Conservation (phyloP, 2,113 vertebrate species). For the Tamias sibiricus region DNA sequence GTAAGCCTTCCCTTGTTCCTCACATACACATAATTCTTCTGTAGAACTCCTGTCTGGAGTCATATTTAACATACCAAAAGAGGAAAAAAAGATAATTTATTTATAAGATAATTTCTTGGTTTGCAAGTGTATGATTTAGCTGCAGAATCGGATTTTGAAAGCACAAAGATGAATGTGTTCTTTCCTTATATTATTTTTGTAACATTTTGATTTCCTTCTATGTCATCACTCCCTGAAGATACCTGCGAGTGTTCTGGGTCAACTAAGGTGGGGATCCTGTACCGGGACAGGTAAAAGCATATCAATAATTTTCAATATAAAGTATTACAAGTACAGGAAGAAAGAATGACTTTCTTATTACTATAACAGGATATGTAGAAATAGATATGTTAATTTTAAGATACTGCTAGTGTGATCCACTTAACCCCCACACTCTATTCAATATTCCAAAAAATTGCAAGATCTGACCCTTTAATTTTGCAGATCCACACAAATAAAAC, state of each 20-base stretch:
- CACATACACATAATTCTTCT: background rate
- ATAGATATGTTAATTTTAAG: background rate
- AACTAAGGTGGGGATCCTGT: background rate
- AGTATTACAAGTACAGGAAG: background rate
- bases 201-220: background rate
- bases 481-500: background rate
- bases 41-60: background rate
- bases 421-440: background rate
- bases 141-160: constrained; percentile 2
- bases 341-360: background rate
- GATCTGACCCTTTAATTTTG: background rate
- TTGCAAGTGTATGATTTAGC: background rate
- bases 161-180: background rate
- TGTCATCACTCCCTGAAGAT: background rate
- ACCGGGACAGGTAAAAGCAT: background rate
- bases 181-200: background rate
- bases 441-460: background rate
- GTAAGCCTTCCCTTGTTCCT: background rate
- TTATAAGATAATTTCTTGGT: background rate
- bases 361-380: background rate
- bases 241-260: background rate
- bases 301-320: background rate
- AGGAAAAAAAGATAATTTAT: background rate
- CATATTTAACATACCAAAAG: background rate
- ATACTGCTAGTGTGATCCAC: background rate